Evolutionary conservation across 2,888 invertebrate species (phyloP), one percentile per base, ranked within the genome.

Genomic region (Drosophila anomalata): DNA sequence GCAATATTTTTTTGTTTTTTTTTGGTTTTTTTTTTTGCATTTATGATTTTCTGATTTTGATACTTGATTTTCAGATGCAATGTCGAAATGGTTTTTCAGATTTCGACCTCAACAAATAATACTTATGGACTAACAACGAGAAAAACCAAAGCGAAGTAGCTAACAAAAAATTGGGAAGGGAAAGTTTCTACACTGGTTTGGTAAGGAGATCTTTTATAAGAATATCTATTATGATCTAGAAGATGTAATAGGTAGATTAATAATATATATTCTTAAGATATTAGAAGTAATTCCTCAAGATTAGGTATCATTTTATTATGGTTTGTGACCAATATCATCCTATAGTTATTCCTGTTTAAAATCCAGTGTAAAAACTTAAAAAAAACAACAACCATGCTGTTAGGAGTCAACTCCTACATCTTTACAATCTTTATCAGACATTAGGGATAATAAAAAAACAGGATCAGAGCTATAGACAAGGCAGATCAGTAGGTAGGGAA

Each of bases 1-100:
- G 90, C 77, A 91, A 91, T 83, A 71, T 85, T 77, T 68, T 29
- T 29, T 4, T 69, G n/a, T 3, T 3, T 85, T 77, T 68, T 58
- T 81, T 77, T 75, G 65, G 75, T 75, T 53, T 44, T 46, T 48
- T 61, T 48, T 44, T 20, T 67, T 58, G 59, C 22, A 7, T 31
- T 36, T 54, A 31, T 51, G 48, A 20, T 57, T 69, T 58, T 69
- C 52, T 24, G 39, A 5, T 50, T 60, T 56, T 26, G 48, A 46
- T 44, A 47, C 22, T 44, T 51, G 50, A 57, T 31, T 54, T 59
- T 60, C 22, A 12, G 55, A 63, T 63, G 54, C 65, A 65, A 26
- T 48, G 41, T 39, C 61, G 48, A 58, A 50, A 59, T 50, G 24
- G 29, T 36, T 47, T 22, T 22, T 17, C 17, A 11, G 39, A 36